Percentiles rank a stretch among this genome's conserved stretches.
Evolutionary conservation across 2,888 invertebrate species (phyloP).

Genomic region (Sturmia bella): DNA sequence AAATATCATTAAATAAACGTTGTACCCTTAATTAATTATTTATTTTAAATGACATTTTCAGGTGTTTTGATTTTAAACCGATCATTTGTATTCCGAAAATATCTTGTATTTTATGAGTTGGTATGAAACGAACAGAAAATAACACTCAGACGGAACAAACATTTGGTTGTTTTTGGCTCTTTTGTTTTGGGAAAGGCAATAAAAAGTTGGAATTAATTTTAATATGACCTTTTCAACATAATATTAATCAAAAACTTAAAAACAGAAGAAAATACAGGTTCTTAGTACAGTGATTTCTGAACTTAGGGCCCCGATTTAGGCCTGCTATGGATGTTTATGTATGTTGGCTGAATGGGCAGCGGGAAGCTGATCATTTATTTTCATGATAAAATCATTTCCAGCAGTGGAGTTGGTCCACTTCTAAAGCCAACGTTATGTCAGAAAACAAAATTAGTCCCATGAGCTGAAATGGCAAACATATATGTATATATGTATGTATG

Average conservation of each 20-base stretch:
- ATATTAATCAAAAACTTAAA: constrained; percentile 29
- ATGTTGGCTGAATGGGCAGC: too few species aligned
- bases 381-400: too few species aligned
- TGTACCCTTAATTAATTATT: constrained; percentile 78
- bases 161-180: not conserved
- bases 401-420: too few species aligned
- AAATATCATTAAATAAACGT: constrained; percentile 73
- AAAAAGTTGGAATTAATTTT: constrained; percentile 32
- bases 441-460: too few species aligned
- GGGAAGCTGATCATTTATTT: too few species aligned
- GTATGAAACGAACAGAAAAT: constrained; percentile 12
- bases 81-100: constrained; percentile 40
- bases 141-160: constrained; percentile 16
- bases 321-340: too few species aligned
- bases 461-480: too few species aligned
- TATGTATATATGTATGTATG: too few species aligned
- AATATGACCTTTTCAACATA: constrained; percentile 24
- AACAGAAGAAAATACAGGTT: not conserved
- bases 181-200: not conserved
- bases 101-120: constrained; percentile 43
- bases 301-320: too few species aligned
- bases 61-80: constrained; percentile 15
- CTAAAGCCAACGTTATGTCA: too few species aligned
- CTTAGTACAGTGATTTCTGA: too few species aligned
- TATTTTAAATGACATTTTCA: constrained; percentile 66